Base-by-base conservation (phyloP, 1,140 invertebrate species). In the Amphibalanus amphitrite region DNA sequence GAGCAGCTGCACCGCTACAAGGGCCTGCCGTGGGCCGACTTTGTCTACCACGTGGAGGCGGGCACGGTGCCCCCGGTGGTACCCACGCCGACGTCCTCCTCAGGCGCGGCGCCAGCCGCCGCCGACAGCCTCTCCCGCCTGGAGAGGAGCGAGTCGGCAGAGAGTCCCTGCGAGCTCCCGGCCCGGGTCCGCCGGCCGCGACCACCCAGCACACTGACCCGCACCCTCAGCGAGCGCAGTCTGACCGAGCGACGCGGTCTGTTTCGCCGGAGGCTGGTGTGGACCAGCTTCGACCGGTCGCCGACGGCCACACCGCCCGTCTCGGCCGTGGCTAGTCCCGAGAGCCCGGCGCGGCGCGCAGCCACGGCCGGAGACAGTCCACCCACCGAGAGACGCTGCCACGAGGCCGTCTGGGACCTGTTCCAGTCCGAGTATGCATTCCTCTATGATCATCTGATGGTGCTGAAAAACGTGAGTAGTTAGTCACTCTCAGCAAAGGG, bases 401-500 rank as follows among this genome's bases (percentile, higher is more conserved):
- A 82, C 67, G 86, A 88, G 77, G 85, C 87, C 13, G 82, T 89
- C 8, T 88, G 87, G 87, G 87, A 88, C 79, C 79, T 88, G 0
- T 89, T 89, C 78, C 87, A 87, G 77, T 85, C 83, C 71, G 87
- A 88, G 79, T 84, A 85, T 75, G 82, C 85, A 29, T 89, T 89
- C 78, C 82, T 88, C 26, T 83, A 86, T 59, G 85, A 87, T 74
- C 87, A 88, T 78, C 79, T 89, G 20, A 86, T 89, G 83, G 87
- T 89, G 17, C 80, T 88, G n/a, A 87, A 86, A 81, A 87, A 87
- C 78, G 86, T 86, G 77, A 81, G 84, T 81, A 71, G 33, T 67
- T 67, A 26, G 59, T 64, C 28, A n/a, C 67, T 67, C 38, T n/a
- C 6, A 6, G 38, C 38, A 17, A 38, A 17, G 38, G 38, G 17